Conservation (phyloP, 2,888 invertebrate species). For the Polymixis lichenea region DNA sequence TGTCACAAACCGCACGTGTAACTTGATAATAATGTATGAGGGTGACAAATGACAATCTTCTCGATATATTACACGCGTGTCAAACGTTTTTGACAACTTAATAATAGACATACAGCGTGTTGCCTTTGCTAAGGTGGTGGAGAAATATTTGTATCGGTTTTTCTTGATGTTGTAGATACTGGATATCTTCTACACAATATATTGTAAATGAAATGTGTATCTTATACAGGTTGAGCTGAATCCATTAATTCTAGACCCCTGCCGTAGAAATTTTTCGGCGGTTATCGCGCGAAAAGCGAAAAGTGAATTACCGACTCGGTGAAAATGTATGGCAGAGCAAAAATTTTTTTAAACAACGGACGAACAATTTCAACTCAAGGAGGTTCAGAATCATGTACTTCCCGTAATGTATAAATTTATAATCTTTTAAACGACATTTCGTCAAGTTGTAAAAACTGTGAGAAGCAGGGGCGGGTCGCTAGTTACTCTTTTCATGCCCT, state of each 20-base stretch:
- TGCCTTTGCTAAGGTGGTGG: not conserved
- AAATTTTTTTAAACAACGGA: too few species aligned
- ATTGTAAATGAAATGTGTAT: not conserved
- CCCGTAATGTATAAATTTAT: too few species aligned
- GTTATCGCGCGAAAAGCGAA: too few species aligned
- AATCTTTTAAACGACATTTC: too few species aligned
- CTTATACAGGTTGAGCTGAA: too few species aligned
- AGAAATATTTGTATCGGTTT: not conserved
- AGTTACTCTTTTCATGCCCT: not conserved
- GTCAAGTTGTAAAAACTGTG: not conserved
- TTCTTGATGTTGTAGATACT: not conserved
- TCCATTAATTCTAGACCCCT: too few species aligned
- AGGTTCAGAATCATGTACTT: too few species aligned
- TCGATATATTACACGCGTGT: slow-evolving; percentile 35
- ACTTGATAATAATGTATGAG: slow-evolving; percentile 59
- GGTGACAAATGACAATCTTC: slow-evolving; percentile 53
- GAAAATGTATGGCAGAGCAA: too few species aligned
- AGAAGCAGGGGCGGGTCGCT: not conserved
- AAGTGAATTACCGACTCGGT: too few species aligned
- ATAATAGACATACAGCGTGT: slow-evolving; percentile 22
- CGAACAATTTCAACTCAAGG: too few species aligned
- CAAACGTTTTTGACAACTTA: slow-evolving; percentile 49
- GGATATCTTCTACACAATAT: not conserved
- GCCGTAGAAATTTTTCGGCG: too few species aligned
- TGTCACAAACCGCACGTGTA: slow-evolving; percentile 51